Evolutionary conservation across 2,888 invertebrate genomes (phyloP).

Genomic region (Drosophila nigricruria): DNA sequence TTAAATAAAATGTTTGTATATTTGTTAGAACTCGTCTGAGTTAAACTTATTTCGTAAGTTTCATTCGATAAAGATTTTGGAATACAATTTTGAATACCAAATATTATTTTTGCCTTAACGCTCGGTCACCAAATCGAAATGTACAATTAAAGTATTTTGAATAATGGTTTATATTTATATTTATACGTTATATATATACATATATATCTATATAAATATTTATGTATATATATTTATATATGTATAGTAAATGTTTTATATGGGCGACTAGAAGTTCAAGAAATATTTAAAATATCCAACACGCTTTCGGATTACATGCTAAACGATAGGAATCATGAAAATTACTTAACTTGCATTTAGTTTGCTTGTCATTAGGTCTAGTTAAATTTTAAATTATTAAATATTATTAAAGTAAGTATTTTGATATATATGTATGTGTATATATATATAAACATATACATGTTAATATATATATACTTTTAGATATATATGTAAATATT

Average conservation of each 20-base stretch:
- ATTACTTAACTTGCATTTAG: constrained; percentile 66
- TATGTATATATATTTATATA: constrained; percentile 31
- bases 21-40: constrained; percentile 34
- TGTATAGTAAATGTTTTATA: constrained; percentile 72
- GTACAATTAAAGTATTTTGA: constrained; percentile 49
- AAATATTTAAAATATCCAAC: constrained; percentile 69
- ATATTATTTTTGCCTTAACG: constrained; percentile 36
- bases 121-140: constrained; percentile 49
- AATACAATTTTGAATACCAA: constrained; percentile 40
- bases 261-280: constrained; percentile 79
- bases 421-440: constrained; percentile 28
- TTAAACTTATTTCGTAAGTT: constrained; percentile 25
- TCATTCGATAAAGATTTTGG: constrained; percentile 21
- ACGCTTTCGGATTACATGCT: constrained; percentile 66
- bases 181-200: constrained; percentile 23
- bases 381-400: constrained; percentile 40
- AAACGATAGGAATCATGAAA: constrained; percentile 79
- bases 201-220: constrained; percentile 1
- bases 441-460: constrained; percentile 29
- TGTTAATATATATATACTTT: constrained; percentile 33
- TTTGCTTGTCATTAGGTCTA: constrained; percentile 48
- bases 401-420: constrained; percentile 71
- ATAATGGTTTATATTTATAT: constrained; percentile 48
- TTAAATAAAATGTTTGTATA: constrained; percentile 38
- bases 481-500: constrained; percentile 36